phyloP scores from a whole-genome alignment of 2,113 vertebrate genomes.

The Blennius ocellaris region DNA sequence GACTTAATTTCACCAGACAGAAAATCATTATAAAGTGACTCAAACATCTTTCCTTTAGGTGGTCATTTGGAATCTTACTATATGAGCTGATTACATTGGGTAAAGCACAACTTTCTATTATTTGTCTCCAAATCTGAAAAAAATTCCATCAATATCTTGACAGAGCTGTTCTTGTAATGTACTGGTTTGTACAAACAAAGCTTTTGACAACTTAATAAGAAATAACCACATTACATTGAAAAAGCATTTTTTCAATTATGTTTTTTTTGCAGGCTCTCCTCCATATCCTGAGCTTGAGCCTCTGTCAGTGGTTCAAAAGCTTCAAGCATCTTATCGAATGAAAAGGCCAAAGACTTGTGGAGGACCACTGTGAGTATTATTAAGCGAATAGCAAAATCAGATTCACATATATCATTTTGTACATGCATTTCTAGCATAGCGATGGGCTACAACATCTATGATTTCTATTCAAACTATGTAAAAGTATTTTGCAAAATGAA shows the following conservation, averaged over 20 bases:
- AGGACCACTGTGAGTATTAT: conserved; percentile 68
- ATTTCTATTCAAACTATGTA: no score
- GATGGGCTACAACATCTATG: no score
- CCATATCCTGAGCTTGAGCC: conserved; percentile 80
- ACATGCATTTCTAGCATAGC: no score
- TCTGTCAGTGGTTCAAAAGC: conserved; percentile 61
- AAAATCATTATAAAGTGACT: not conserved
- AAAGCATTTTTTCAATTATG: not conserved
- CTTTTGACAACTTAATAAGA: not conserved
- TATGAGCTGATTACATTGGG: conserved; percentile 82
- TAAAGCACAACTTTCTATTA: conserved; percentile 40
- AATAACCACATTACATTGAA: not conserved
- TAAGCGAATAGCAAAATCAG: not conserved
- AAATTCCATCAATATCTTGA: not conserved
- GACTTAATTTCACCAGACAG: no score
- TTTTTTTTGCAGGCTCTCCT: conserved; percentile 64
- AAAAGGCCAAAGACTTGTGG: conserved; percentile 72
- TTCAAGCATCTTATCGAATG: conserved; percentile 73
- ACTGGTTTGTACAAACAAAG: not conserved
- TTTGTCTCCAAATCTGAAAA: not conserved
- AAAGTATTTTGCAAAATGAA: no score
- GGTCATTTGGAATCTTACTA: conserved; percentile 82
- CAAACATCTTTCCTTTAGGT: conserved; percentile 49
- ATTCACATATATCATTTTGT: no score
- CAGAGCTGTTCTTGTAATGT: not conserved